These are phyloP conservation scores for Entomobrya multifasciata DNA, from an alignment of 2,888 invertebrate genomes.

Conservation along the genomic window DNA sequence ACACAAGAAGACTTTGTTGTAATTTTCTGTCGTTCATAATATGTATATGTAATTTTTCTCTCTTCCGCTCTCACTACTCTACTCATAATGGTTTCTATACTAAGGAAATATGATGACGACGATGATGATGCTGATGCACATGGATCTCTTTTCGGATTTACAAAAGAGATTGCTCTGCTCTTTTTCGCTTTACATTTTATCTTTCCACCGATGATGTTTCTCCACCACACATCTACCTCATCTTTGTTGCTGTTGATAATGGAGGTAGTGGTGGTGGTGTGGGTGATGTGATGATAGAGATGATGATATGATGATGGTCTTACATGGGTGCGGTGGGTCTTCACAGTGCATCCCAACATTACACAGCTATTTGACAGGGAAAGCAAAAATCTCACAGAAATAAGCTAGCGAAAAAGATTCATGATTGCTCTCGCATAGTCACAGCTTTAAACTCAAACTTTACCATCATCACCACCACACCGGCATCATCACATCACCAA, in stretches of 20 bases:
- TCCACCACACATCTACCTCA: background rate
- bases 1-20: background rate
- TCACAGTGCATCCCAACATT: constrained; percentile 13
- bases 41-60: background rate
- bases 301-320: constrained; percentile 17
- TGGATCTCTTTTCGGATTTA: constrained; percentile 40
- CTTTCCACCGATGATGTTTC: background rate
- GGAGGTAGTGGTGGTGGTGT: constrained; percentile 21
- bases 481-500: background rate
- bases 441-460: constrained; percentile 23
- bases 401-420: constrained; percentile 60
- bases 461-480: constrained; percentile 24
- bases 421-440: constrained; percentile 46
- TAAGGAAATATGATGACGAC: constrained; percentile 35
- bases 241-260: constrained; percentile 1
- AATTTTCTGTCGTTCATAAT: background rate
- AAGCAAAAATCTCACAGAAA: constrained; percentile 57
- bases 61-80: background rate
- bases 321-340: background rate
- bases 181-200: constrained; percentile 53
- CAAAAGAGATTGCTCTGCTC: constrained; percentile 39
- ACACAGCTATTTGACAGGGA: constrained; percentile 50
- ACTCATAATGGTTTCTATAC: background rate
- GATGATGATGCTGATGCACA: background rate
- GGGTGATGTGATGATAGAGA: background rate